These are phyloP conservation scores for Colistium nudipinnis DNA, from an alignment of 2,113 vertebrate species.

Conservation along the genomic window DNA sequence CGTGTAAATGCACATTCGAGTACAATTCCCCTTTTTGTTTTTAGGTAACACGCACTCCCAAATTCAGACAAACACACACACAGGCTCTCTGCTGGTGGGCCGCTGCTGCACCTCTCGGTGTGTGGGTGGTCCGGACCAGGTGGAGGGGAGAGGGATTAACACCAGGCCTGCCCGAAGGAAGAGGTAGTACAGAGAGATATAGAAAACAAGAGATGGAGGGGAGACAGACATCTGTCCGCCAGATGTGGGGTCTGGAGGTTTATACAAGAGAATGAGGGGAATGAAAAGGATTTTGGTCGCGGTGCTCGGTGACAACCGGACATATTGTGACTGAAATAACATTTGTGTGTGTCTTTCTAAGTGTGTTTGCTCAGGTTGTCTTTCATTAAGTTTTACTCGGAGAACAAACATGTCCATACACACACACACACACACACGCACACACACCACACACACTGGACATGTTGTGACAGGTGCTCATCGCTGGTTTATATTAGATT, in stretches of 20 bases:
- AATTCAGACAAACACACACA: constrained; percentile 22
- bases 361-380: constrained; percentile 36
- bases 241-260: constrained; percentile 69
- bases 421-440: not conserved
- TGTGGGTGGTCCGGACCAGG: constrained; percentile 80
- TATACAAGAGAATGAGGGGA: constrained; percentile 47
- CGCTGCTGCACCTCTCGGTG: constrained; percentile 43
- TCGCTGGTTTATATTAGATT: too few species aligned
- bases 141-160: constrained; percentile 78
- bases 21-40: constrained; percentile 23
- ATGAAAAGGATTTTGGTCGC: constrained; percentile 45
- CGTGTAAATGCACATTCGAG: constrained; percentile 1
- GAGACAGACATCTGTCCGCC: constrained; percentile 74
- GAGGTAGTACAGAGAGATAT: constrained; percentile 23
- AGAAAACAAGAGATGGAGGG: constrained; percentile 49
- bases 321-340: constrained; percentile 50
- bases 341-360: not conserved
- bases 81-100: constrained; percentile 66
- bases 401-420: constrained; percentile 38
- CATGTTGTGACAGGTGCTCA: too few species aligned
- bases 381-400: constrained; percentile 44
- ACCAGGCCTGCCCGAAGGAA: constrained; percentile 65
- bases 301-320: constrained; percentile 45
- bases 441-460: too few species aligned
- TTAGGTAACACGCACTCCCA: constrained; percentile 22